Evolutionary conservation across 2,888 invertebrate species (phyloP), one percentile per base, ranked within the genome.

Genomic region (Troides helena): DNA sequence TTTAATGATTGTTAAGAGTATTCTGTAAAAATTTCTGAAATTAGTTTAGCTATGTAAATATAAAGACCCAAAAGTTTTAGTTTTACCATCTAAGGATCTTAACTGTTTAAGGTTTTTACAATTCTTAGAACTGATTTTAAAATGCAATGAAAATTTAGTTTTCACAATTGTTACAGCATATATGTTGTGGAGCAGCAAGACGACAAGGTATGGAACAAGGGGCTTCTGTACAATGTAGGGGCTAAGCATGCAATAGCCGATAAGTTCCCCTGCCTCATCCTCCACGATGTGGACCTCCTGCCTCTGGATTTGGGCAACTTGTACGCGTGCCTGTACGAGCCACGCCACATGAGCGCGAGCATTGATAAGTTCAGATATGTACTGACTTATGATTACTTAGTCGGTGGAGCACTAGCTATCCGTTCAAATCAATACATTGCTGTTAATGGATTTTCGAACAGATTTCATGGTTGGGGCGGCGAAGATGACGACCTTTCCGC

Each of bases 221-320:
- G 97, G 0, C 94, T 96, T 82, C 91, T 98, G 64, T 95, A 98
- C 79, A 98, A 98, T 83, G 94, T 97, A 71, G 98, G 98, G 0
- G 97, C 96, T 2, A 90, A 93, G 58, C 95, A 96, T 77, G 97
- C 97, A 0, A 93, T 95, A 7, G 94, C 94, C 71, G 94, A 94
- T 72, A 94, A 94, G 71, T 97, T 94, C 86, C 95, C 95, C 0
- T 99, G 98, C 83, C 95, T 98, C 67, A 95, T 98, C 71, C 95
- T 98, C 74, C 98, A 98, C 81, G 98, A 98, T 83, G 96, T 98
- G 39, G 98, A 98, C 91, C 88, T 98, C 67, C 93, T 99, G 76
- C 98, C 98, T 0, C 88, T 96, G 72, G 96, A 96, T 85, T 93
- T 94, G 30, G 94, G 95, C 67, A 98, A 98, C 87, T 93, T 98